Percentiles rank a stretch among this genome's conserved stretches.
phyloP scores from a whole-genome alignment of 2,113 vertebrate genomes.

The Puffinus mauretanicus region DNA sequence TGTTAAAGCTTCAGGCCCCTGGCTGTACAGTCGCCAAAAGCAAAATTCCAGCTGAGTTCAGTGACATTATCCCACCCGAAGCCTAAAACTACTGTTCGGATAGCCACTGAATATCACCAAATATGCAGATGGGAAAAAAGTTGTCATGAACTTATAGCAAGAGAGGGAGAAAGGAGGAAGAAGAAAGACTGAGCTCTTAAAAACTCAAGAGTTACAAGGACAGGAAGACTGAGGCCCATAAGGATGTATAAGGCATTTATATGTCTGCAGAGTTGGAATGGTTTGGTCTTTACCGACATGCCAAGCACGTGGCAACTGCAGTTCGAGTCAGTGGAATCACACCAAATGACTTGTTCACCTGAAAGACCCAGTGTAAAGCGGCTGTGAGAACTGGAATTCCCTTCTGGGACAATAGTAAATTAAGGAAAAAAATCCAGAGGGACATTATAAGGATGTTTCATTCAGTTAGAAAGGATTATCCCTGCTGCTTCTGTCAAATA shows the following conservation, averaged over 20 bases:
- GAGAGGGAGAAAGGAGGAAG: neutral
- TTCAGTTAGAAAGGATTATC: neutral
- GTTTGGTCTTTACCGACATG: neutral
- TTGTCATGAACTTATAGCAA: neutral
- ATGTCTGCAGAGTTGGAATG: neutral
- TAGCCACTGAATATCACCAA: neutral
- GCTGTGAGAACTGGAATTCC: neutral
- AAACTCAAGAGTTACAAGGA: neutral
- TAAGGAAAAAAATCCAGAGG: neutral
- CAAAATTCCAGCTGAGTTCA: neutral
- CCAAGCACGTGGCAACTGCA: neutral
- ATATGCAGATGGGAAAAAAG: neutral
- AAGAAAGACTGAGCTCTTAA: neutral
- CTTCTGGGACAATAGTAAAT: neutral
- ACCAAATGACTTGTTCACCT: neutral
- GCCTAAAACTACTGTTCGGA: neutral
- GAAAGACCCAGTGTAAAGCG: neutral
- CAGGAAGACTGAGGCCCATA: neutral
- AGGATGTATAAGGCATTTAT: neutral
- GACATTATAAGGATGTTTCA: neutral
- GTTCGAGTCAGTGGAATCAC: fast-evolving
- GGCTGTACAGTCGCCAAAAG: neutral
- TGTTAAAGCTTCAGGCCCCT: neutral
- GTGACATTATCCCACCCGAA: neutral
- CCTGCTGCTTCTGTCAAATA: neutral